Evolutionary conservation across 2,113 vertebrate species (phyloP).

Genomic region (Acinonyx jubatus): DNA sequence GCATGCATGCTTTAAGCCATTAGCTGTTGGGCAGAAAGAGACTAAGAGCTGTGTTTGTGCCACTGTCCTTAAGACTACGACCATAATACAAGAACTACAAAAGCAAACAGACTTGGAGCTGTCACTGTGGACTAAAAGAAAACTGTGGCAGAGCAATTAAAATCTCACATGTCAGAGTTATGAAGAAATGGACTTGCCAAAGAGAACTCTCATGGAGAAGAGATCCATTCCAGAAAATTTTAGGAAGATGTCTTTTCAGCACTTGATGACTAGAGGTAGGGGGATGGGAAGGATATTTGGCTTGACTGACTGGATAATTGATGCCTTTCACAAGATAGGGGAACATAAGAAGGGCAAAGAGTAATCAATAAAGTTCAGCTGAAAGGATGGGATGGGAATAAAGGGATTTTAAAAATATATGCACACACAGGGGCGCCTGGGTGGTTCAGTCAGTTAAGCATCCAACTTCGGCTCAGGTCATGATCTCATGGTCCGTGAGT

Average conservation of each 20-base stretch:
- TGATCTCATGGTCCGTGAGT: no score
- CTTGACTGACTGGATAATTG: neutral
- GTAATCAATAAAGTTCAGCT: neutral
- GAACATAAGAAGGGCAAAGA: neutral
- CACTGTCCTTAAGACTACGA: neutral
- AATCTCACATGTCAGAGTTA: slow-evolving; percentile 46
- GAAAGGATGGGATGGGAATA: neutral
- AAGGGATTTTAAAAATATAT: neutral
- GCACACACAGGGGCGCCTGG: neutral
- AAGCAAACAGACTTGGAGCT: slow-evolving; percentile 74
- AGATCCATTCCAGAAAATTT: slow-evolving; percentile 25
- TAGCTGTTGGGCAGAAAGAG: neutral
- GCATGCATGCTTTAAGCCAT: neutral
- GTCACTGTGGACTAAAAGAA: slow-evolving; percentile 85
- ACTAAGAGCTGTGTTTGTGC: neutral
- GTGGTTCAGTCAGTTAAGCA: no score
- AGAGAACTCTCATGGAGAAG: slow-evolving; percentile 14
- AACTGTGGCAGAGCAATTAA: slow-evolving; percentile 81
- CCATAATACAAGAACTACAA: neutral
- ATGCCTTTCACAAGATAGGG: neutral
- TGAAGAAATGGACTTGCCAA: slow-evolving; percentile 57
- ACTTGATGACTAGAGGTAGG: neutral
- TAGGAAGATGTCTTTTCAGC: slow-evolving; percentile 41
- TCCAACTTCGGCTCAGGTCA: no score
- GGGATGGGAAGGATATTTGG: neutral